phyloP scores from a whole-genome alignment of 1,140 invertebrate species.

The Papilio glaucus region DNA sequence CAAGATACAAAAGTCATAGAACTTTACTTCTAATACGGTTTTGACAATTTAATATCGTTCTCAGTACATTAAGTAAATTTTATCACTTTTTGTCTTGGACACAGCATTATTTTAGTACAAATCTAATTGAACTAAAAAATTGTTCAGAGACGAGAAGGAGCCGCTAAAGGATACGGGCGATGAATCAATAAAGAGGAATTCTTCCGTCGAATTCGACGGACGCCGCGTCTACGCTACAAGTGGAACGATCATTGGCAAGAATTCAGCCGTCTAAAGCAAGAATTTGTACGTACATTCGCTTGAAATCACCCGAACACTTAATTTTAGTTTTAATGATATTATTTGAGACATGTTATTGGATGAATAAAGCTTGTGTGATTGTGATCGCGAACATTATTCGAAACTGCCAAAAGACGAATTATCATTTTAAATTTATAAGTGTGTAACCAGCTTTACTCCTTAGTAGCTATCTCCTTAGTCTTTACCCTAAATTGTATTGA shows the following conservation, averaged over 20 bases:
- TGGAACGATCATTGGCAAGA: conserved; percentile 90
- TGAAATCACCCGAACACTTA: neutral
- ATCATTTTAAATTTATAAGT: conserved; percentile 52
- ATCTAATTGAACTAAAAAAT: conserved; percentile 32
- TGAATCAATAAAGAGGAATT: conserved; percentile 88
- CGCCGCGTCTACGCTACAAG: conserved; percentile 91
- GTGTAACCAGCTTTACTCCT: conserved; percentile 60
- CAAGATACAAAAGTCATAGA: conserved; percentile 10
- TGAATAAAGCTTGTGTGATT: conserved; percentile 70
- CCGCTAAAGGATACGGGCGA: conserved; percentile 88
- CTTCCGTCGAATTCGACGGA: conserved; percentile 91
- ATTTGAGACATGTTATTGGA: conserved; percentile 32
- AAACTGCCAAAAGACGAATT: conserved; percentile 76
- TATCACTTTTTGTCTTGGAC: neutral
- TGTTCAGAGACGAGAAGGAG: conserved; percentile 90
- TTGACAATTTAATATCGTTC: too few species aligned
- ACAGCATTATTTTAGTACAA: neutral
- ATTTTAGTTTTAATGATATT: conserved; percentile 35
- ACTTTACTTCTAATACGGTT: too few species aligned
- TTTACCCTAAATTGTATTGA: conserved; percentile 24
- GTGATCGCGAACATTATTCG: conserved; percentile 76
- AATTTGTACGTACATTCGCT: neutral
- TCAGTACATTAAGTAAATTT: too few species aligned
- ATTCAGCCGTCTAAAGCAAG: conserved; percentile 89
- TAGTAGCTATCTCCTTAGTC: conserved; percentile 52